Percentiles rank a stretch among this genome's conserved stretches.
These are phyloP conservation scores for Cichlasoma orientale DNA, from an alignment of 2,797 vertebrate species.

Conservation along the genomic window DNA sequence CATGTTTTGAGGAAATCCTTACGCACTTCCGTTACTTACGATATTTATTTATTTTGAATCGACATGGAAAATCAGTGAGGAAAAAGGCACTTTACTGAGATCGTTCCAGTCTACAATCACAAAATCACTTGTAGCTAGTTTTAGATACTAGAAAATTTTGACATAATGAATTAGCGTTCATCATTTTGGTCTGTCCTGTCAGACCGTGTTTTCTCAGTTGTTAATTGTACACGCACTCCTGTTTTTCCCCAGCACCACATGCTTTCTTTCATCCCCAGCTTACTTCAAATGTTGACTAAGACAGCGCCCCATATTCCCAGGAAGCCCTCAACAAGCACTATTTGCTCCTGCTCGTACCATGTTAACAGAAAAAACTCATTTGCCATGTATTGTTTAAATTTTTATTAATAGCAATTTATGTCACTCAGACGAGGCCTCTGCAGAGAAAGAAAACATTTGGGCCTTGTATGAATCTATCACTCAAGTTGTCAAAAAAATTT, in stretches of 20 bases:
- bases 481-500: conserved; percentile 94
- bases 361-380: conserved; percentile 94
- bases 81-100: not conserved
- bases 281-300: conserved; percentile 66
- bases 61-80: not conserved
- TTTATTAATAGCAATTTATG: conserved; percentile 94
- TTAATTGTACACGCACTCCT: conserved; percentile 19
- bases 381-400: conserved; percentile 91
- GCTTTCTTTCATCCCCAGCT: conserved; percentile 35
- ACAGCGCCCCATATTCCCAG: conserved; percentile 72
- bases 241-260: conserved; percentile 41
- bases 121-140: not conserved
- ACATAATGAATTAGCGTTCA: conserved; percentile 29
- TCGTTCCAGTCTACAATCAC: not conserved
- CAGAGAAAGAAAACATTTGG: conserved; percentile 84
- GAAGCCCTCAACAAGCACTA: conserved; percentile 74
- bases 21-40: not conserved
- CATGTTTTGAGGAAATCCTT: not conserved
- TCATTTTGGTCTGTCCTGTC: not conserved
- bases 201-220: conserved; percentile 33
- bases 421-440: conserved; percentile 85
- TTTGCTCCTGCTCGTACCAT: conserved; percentile 76
- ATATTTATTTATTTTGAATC: not conserved
- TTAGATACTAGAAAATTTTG: not conserved
- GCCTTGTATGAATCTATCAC: conserved; percentile 91